Base-by-base conservation (phyloP, 1,140 invertebrate species). In the Papilio dardanus region DNA sequence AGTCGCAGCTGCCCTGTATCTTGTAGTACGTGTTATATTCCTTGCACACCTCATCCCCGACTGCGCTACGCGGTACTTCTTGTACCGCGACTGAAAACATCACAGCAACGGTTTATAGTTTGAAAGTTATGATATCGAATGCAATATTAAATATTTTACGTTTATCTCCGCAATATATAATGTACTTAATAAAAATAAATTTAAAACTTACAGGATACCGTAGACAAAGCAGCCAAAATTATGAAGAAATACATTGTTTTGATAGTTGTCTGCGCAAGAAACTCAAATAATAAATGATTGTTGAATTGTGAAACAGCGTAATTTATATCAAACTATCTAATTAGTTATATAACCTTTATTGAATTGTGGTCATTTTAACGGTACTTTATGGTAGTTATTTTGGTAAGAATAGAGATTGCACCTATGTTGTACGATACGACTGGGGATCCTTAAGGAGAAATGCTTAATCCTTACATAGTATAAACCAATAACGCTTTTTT, bases 1-100 rank as follows among this genome's bases (percentile, higher is more conserved):
- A 94, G 82, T 97, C 97, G 85, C 97, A 97, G 78, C 96, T 96
- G n/a, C 92, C 92, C 0, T 94, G 84, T 6, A 96, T 93, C 19
- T 79, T 77, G 81, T 95, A 96, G 68, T 95, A 94, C 19, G 71
- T 75, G 35, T 88, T 84, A 30, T 83, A 76, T 7, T 50, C 31
- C 12, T 74, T 67, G 21, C 79, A 84, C 12, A 79, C 30, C 0
- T 76, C 69, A 10, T 69, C 82, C n/a, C 66, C 65, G 6, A 50
- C 58, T 8, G 50, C 1, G 5, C 58, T 71, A 50, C 33, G 16
- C 58, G 40, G 42, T 2, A 37, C 16, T 37, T 7, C 19, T 28
- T 33, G 21, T 67, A 24, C 73, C 8, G 62, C 71, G 50, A 31
- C 33, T 62, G 19, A 30, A 68, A 46, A 10, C 12, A 1, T 8